These are phyloP conservation scores for Stigmatopora argus DNA, from an alignment of 2,113 vertebrate genomes.

Conservation along the genomic window DNA sequence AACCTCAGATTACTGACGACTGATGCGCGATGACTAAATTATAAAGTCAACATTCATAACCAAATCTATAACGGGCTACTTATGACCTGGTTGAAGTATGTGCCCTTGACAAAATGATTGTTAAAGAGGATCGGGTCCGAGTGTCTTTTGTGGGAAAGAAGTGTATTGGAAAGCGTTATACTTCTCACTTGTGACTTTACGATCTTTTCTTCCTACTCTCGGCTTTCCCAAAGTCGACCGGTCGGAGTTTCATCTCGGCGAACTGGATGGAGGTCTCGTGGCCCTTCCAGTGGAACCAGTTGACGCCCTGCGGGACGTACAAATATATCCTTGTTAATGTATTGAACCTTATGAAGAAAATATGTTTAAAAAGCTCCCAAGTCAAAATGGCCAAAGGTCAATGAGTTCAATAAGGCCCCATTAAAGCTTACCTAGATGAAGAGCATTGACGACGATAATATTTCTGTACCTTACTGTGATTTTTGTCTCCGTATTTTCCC, in stretches of 20 bases:
- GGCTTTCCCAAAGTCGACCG: conserved; percentile 82
- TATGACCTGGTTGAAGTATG: not conserved
- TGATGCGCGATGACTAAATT: too few relatives aligned
- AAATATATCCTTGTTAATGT: not conserved
- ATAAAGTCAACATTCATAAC: not conserved
- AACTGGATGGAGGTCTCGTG: conserved; percentile 91
- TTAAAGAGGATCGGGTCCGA: not conserved
- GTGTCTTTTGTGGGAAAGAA: not conserved
- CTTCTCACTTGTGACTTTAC: conserved; percentile 45
- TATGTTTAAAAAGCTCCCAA: not conserved
- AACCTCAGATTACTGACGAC: not conserved
- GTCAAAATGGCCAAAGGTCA: too few relatives aligned
- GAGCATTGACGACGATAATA: too few relatives aligned
- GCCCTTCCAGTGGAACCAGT: conserved; percentile 99
- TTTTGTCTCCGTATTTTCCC: conserved; percentile 87
- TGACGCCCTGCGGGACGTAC: conserved; percentile 76
- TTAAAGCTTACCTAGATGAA: too few relatives aligned
- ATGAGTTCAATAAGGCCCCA: too few relatives aligned
- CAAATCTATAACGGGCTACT: not conserved
- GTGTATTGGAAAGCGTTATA: too few relatives aligned
- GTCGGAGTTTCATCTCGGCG: conserved; percentile 94
- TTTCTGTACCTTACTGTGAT: conserved; percentile 85
- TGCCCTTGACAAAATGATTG: not conserved
- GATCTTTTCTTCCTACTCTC: conserved; percentile 86
- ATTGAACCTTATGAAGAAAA: not conserved